A percentile compares a stretch with the other conserved stretches of the same genome.
Evolutionary conservation across 2,113 vertebrate species (phyloP).

Genomic region (Apus apus): DNA sequence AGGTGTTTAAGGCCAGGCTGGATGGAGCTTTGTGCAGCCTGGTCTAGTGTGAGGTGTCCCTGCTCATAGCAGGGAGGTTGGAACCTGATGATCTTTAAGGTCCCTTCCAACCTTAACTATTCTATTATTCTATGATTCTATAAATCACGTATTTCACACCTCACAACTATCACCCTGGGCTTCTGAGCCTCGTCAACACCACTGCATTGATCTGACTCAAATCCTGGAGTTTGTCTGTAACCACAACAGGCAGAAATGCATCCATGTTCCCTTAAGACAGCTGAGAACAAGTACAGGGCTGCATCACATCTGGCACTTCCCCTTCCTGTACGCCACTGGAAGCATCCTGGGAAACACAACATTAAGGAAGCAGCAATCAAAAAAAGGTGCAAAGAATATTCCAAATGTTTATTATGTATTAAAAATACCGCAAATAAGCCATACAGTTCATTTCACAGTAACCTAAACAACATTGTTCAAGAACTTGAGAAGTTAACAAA

Average conservation of each 20-base stretch:
- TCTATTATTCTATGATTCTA: not conserved
- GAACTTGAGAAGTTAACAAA: conserved; percentile 63
- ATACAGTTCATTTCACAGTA: conserved; percentile 81
- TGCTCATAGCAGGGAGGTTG: no score
- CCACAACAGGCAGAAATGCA: not conserved
- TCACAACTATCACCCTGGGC: not conserved
- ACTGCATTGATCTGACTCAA: not conserved
- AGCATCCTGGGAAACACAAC: not conserved
- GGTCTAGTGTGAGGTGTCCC: no score
- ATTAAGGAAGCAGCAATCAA: not conserved
- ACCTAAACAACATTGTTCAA: conserved; percentile 72
- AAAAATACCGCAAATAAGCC: conserved; percentile 79
- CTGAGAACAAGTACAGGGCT: not conserved
- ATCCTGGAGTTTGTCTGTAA: not conserved
- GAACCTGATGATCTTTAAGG: no score
- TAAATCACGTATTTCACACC: not conserved
- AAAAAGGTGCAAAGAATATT: conserved; percentile 72
- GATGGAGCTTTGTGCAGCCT: no score
- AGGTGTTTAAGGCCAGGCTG: no score
- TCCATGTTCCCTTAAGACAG: not conserved
- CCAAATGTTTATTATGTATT: conserved; percentile 82
- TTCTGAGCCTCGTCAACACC: not conserved
- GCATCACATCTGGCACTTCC: not conserved
- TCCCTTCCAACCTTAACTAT: no score
- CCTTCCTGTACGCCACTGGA: not conserved